Evolutionary conservation across 2,888 invertebrate species (phyloP).

Genomic region (Steinernema carpocapsae): DNA sequence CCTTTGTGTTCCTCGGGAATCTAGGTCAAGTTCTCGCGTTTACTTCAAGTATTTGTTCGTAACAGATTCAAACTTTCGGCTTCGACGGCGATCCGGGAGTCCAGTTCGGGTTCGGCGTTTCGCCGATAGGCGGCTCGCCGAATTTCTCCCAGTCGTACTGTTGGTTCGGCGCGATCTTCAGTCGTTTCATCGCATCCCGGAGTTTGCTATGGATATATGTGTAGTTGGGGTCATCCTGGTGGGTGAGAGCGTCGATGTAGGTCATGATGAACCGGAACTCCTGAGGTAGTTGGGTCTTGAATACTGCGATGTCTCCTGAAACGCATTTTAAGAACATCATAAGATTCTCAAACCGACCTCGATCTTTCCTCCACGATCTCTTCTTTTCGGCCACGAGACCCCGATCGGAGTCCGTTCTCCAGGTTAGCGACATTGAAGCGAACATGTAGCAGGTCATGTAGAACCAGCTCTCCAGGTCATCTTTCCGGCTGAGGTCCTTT

Average conservation of each 20-base stretch:
- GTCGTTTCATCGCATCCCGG: not conserved
- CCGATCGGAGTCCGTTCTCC: not conserved
- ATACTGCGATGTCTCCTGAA: not conserved
- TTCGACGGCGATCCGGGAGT: not conserved
- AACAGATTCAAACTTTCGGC: too few species aligned
- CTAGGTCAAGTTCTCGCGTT: constrained; percentile 15
- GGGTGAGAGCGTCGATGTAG: not conserved
- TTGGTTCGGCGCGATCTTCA: not conserved
- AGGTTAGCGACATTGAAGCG: not conserved
- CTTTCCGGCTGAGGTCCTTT: not conserved
- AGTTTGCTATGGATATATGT: not conserved
- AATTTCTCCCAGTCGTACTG: not conserved
- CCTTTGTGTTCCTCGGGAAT: not conserved
- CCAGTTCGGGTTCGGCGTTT: not conserved
- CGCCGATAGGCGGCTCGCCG: not conserved
- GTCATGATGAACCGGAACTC: not conserved
- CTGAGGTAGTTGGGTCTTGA: not conserved
- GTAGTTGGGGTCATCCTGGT: not conserved
- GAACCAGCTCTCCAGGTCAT: not conserved
- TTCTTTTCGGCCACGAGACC: not conserved
- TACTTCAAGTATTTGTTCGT: too few species aligned
- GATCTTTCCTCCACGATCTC: not conserved
- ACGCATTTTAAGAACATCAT: not conserved
- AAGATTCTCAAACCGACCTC: not conserved
- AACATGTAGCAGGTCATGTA: not conserved